Percentiles rank a stretch among this genome's conserved stretches.
phyloP scores from a whole-genome alignment of 2,888 invertebrate species.

The Leptopterna dolabrata region DNA sequence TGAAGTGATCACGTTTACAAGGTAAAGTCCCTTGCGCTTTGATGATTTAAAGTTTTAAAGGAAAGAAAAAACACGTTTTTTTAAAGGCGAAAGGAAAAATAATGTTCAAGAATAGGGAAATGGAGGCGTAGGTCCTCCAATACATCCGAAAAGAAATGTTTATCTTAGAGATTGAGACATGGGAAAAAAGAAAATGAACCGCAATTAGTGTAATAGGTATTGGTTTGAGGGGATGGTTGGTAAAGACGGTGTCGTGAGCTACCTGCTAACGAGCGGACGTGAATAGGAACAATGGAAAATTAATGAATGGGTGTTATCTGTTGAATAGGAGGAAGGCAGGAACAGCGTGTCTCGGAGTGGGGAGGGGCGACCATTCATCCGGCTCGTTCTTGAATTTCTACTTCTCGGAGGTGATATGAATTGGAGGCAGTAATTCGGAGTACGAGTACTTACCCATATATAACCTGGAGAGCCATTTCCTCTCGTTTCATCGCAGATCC shows the following conservation, averaged over 20 bases:
- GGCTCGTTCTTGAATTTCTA: too few relatives aligned
- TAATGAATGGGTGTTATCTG: slow-evolving; percentile 23
- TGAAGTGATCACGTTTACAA: slow-evolving; percentile 13
- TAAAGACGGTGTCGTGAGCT: background rate
- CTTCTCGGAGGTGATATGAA: too few relatives aligned
- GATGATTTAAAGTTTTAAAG: background rate
- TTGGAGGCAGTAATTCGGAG: too few relatives aligned
- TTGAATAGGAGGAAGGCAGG: background rate
- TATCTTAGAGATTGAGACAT: background rate
- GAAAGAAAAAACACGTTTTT: background rate
- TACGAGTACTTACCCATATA: too few relatives aligned
- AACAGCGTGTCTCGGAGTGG: background rate
- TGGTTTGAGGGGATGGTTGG: background rate
- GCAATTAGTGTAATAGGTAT: slow-evolving; percentile 28
- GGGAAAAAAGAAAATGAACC: background rate
- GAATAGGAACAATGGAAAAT: background rate
- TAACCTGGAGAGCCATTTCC: too few relatives aligned
- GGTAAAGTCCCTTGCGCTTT: background rate
- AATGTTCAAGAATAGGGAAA: background rate
- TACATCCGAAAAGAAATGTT: background rate
- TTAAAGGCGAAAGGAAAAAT: background rate
- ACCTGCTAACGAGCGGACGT: slow-evolving; percentile 12
- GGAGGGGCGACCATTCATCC: background rate
- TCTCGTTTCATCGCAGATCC: too few relatives aligned
- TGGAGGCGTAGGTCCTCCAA: background rate